These are phyloP conservation scores for Cossypha polioptera DNA, from an alignment of 2,797 vertebrate species.

Conservation along the genomic window DNA sequence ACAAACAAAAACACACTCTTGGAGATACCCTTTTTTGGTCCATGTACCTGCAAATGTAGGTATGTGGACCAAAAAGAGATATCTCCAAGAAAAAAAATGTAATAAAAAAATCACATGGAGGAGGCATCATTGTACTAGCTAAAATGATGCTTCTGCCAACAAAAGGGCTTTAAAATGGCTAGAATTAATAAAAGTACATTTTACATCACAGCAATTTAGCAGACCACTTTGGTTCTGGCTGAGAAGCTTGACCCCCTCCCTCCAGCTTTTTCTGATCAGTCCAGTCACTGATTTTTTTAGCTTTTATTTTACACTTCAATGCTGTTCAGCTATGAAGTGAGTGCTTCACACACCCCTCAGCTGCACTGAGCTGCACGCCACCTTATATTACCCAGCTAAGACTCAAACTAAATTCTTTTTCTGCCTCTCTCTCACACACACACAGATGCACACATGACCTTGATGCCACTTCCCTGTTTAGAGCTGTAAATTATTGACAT, in stretches of 20 bases:
- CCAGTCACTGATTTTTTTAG: not conserved
- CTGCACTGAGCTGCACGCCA: not conserved
- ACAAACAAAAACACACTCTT: not conserved
- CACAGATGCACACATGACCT: not conserved
- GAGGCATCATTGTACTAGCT: not conserved
- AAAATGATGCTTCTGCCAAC: not conserved
- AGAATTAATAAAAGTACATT: not conserved
- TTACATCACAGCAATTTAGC: not conserved
- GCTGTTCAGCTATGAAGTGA: not conserved
- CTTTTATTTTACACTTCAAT: not conserved
- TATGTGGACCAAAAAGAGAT: too few relatives aligned
- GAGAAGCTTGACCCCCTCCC: not conserved
- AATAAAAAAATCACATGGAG: not conserved
- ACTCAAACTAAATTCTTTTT: not conserved
- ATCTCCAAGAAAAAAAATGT: not conserved
- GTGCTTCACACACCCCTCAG: not conserved
- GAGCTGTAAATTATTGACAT: conserved; percentile 56
- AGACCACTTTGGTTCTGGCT: not conserved
- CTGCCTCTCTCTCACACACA: not conserved
- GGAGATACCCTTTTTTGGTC: not conserved
- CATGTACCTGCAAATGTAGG: not conserved
- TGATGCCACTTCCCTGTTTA: conserved; percentile 13
- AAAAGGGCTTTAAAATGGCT: not conserved
- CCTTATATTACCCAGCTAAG: not conserved
- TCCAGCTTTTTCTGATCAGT: not conserved